phyloP scores from a whole-genome alignment of 2,888 invertebrate genomes.

The Conops quadrifasciatus region DNA sequence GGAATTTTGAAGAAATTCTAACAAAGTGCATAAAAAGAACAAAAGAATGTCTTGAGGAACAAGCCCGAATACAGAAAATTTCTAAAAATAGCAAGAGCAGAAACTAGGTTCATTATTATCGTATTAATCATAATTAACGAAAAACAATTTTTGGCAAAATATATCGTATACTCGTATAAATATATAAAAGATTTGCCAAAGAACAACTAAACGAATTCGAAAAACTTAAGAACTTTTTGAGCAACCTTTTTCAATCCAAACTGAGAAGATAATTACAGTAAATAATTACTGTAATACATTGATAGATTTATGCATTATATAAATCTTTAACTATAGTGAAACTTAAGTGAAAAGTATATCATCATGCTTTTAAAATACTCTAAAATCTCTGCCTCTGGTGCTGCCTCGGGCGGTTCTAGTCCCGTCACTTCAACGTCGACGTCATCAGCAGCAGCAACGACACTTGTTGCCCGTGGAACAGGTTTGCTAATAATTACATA shows the following conservation, averaged over 20 bases:
- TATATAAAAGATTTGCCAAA: no score
- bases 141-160: no score
- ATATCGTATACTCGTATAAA: no score
- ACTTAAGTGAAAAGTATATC: slow-evolving; percentile 1
- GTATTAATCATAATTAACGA: no score
- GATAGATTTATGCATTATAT: no score
- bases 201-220: no score
- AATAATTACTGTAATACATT: no score
- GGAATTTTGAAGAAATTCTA: slow-evolving; percentile 11
- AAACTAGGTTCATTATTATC: no score
- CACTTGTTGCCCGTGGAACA: slow-evolving; percentile 57
- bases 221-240: no score
- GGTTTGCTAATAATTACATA: slow-evolving; percentile 52
- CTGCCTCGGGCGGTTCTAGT: slow-evolving; percentile 53
- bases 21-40: slow-evolving; percentile 19
- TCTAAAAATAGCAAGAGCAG: slow-evolving; percentile 53
- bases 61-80: slow-evolving; percentile 40
- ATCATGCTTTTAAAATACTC: slow-evolving; percentile 58
- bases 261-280: no score
- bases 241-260: no score
- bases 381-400: slow-evolving; percentile 56
- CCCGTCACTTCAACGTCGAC: slow-evolving; percentile 51
- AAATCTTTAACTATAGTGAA: no score
- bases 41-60: background rate
- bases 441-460: slow-evolving; percentile 49